These are phyloP conservation scores for Pristionchus entomophagus DNA, from an alignment of 2,888 invertebrate genomes.

Conservation along the genomic window DNA sequence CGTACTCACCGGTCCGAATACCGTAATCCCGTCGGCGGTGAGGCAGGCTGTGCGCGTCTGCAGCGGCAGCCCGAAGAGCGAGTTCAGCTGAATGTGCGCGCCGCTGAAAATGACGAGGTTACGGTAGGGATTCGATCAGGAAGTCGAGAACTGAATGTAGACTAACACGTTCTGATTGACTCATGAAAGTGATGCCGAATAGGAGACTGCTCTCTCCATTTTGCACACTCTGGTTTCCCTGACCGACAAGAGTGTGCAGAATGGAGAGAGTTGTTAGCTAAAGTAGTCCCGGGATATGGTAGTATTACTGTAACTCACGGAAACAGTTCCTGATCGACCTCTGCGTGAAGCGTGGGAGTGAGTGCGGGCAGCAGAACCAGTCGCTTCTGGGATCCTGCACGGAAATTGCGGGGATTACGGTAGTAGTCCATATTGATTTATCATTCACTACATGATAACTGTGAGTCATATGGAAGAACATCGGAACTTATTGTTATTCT, in stretches of 20 bases:
- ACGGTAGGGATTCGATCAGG: neutral
- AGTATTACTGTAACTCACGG: slow-evolving; percentile 6
- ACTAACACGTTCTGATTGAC: no score
- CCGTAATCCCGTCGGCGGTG: neutral
- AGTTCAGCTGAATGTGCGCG: neutral
- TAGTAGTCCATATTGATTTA: no score
- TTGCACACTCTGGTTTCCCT: no score
- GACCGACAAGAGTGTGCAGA: no score
- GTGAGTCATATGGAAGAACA: no score
- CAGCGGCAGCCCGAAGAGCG: slow-evolving; percentile 3
- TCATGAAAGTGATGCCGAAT: no score
- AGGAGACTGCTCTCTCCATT: no score
- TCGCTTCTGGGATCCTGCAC: neutral
- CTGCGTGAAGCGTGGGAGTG: slow-evolving; percentile 3
- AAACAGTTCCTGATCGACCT: slow-evolving; percentile 11
- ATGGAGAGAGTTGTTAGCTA: no score
- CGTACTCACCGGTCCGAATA: slow-evolving; percentile 18
- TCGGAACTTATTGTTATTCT: no score
- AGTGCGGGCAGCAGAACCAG: slow-evolving; percentile 36
- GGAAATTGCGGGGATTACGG: neutral
- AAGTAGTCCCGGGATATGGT: neutral
- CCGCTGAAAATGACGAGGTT: neutral
- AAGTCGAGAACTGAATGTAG: neutral
- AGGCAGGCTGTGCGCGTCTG: neutral
- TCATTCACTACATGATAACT: no score